A percentile compares a stretch with the other conserved stretches of the same genome.
These are phyloP conservation scores for Meloe dianella DNA, from an alignment of 2,888 invertebrate genomes.

Conservation along the genomic window DNA sequence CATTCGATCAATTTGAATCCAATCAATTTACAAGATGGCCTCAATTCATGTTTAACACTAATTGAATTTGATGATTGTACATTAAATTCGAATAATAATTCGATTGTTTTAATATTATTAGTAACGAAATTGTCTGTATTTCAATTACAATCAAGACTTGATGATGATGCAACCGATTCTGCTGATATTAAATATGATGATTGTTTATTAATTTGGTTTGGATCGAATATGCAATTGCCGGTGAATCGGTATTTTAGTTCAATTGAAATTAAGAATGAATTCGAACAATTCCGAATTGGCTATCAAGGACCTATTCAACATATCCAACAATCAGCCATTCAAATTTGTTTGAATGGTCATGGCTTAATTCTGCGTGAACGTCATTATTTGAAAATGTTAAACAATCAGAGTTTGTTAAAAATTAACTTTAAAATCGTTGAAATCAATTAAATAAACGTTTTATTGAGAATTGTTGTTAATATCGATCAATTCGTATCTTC, in stretches of 20 bases:
- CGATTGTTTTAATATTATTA: slow-evolving; percentile 48
- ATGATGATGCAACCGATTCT: slow-evolving; percentile 16
- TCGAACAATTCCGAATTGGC: slow-evolving; percentile 49
- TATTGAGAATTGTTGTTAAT: too few species aligned
- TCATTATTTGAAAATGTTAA: slow-evolving; percentile 49
- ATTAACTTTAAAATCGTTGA: slow-evolving; percentile 33
- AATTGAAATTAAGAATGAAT: slow-evolving; percentile 49
- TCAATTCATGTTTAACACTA: slow-evolving; percentile 43
- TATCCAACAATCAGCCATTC: slow-evolving; percentile 44
- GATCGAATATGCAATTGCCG: slow-evolving; percentile 45
- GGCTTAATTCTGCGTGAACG: slow-evolving; percentile 49
- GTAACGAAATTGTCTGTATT: slow-evolving; percentile 42
- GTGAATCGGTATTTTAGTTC: slow-evolving; percentile 47
- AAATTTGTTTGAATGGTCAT: slow-evolving; percentile 46
- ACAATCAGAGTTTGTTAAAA: slow-evolving; percentile 45
- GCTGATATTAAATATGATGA: slow-evolving; percentile 34
- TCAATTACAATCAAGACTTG: too few species aligned
- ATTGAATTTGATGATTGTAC: background rate
- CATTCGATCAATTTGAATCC: slow-evolving; percentile 50
- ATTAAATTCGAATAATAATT: too few species aligned
- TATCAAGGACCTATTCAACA: slow-evolving; percentile 51
- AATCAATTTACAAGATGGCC: slow-evolving; percentile 45
- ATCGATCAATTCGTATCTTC: slow-evolving; percentile 24
- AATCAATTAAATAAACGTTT: background rate
- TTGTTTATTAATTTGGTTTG: slow-evolving; percentile 48